Evolutionary conservation across 2,888 invertebrate species (phyloP).

Genomic region (Arrhopalites spinosus): DNA sequence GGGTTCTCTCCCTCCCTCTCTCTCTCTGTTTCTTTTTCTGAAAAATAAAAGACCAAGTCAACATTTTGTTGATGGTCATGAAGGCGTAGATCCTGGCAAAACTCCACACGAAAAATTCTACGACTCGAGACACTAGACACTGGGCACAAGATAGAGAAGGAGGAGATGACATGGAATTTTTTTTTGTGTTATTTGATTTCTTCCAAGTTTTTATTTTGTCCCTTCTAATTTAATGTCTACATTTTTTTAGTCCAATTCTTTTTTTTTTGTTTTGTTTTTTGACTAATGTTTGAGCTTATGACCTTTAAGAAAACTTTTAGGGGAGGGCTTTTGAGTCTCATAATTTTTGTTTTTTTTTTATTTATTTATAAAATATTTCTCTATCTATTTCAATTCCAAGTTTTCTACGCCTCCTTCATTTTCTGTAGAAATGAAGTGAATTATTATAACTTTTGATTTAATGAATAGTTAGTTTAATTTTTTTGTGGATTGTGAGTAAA

Average conservation of each 20-base stretch:
- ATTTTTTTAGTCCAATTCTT: too few relatives aligned
- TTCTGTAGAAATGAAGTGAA: too few relatives aligned
- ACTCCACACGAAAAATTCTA: background rate
- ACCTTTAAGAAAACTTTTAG: background rate
- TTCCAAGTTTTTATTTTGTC: background rate
- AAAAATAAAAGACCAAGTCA: background rate
- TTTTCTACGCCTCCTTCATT: too few relatives aligned
- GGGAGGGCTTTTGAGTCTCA: too few relatives aligned
- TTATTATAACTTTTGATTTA: too few relatives aligned
- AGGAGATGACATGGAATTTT: background rate
- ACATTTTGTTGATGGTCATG: conserved; percentile 31
- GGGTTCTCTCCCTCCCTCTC: background rate
- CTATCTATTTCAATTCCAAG: too few relatives aligned
- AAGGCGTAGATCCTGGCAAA: conserved; percentile 34
- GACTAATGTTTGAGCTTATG: background rate
- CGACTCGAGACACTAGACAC: background rate
- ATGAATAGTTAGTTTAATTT: too few relatives aligned
- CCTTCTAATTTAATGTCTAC: background rate
- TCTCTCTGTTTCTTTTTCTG: too few relatives aligned
- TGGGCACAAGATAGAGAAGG: background rate
- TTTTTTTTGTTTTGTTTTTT: background rate
- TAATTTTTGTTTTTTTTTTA: too few relatives aligned
- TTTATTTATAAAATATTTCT: too few relatives aligned
- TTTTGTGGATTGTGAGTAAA: too few relatives aligned
- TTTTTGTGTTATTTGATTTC: conserved; percentile 1